A percentile compares a stretch with the other conserved stretches of the same genome.
Conservation (phyloP, 2,113 vertebrate species). For the Neolamprologus devosi region DNA sequence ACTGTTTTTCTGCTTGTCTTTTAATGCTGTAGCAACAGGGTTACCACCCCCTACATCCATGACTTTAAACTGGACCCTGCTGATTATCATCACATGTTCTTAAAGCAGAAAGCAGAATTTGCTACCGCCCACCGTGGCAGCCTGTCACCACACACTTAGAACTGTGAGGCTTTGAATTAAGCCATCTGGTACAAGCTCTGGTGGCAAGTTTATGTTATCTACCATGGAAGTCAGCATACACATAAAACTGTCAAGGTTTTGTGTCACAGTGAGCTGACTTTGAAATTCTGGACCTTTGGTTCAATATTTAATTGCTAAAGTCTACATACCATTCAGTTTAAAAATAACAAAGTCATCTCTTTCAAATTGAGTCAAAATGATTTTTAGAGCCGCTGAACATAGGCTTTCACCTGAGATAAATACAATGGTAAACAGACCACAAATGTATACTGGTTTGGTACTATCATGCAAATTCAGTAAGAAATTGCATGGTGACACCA, state of each 20-base stretch:
- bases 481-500: neutral
- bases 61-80: constrained; percentile 34
- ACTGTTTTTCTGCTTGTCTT: neutral
- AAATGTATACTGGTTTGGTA: neutral
- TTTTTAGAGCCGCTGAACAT: neutral
- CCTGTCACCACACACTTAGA: constrained; percentile 47
- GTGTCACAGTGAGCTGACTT: neutral
- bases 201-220: constrained; percentile 16
- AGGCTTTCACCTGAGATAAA: neutral
- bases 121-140: constrained; percentile 51
- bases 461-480: neutral
- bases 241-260: neutral
- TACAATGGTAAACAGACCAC: neutral
- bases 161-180: constrained; percentile 45
- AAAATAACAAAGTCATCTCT: neutral
- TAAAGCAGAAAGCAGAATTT: constrained; percentile 38
- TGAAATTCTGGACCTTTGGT: neutral
- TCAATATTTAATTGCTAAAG: neutral
- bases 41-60: neutral
- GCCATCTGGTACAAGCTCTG: constrained; percentile 48
- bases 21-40: neutral
- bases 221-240: neutral
- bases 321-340: neutral
- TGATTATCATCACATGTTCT: constrained; percentile 47
- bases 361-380: neutral